Conservation (phyloP, 2,797 vertebrate genomes). For the Sarcoramphus papa region DNA sequence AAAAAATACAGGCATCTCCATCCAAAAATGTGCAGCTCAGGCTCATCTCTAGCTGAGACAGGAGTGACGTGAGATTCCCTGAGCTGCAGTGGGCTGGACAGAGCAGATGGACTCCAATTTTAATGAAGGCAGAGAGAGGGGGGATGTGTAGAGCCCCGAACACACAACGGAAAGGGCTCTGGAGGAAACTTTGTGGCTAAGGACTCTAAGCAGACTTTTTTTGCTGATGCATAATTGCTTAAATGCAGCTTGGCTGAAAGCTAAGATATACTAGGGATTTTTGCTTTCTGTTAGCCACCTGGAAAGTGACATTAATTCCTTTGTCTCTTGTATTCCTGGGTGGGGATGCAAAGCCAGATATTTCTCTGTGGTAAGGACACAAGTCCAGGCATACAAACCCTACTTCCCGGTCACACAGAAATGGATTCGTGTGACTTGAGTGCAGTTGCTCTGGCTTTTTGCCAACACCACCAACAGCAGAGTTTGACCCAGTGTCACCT, state of each 20-base stretch:
- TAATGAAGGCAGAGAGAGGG: neutral
- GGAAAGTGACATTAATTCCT: neutral
- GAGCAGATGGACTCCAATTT: neutral
- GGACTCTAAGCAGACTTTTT: neutral
- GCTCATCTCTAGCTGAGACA: neutral
- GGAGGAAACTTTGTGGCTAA: neutral
- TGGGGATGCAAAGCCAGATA: neutral
- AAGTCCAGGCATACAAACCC: neutral
- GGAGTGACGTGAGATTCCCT: neutral
- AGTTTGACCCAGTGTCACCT: neutral
- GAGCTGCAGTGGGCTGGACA: neutral
- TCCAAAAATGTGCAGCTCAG: constrained; percentile 24
- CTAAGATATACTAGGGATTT: neutral
- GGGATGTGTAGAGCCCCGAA: neutral
- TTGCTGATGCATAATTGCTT: neutral
- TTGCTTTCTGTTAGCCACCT: neutral
- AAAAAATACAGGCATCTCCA: neutral
- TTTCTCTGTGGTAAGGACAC: neutral
- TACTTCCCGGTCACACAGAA: neutral
- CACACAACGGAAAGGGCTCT: neutral
- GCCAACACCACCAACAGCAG: neutral
- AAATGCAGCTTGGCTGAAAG: neutral
- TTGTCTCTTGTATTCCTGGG: neutral
- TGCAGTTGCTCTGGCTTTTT: neutral
- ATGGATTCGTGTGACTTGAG: neutral